Evolutionary conservation across 1,140 invertebrate genomes (phyloP).

Genomic region (Patella vulgata): DNA sequence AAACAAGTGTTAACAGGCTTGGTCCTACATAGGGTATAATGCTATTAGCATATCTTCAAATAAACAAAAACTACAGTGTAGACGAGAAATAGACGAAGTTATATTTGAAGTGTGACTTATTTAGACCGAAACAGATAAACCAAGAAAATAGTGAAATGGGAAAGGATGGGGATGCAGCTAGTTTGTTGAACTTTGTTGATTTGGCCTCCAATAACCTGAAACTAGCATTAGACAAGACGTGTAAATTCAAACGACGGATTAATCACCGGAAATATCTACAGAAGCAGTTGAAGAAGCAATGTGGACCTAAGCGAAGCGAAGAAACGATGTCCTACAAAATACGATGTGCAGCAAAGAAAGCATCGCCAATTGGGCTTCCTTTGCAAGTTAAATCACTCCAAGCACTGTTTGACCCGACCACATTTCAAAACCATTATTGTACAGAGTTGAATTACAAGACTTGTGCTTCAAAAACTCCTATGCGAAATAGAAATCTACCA

Average conservation of each 20-base stretch:
- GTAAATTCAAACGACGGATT: slow-evolving; percentile 56
- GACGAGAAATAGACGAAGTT: too few relatives aligned
- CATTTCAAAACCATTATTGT: slow-evolving; percentile 53
- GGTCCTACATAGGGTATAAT: too few relatives aligned
- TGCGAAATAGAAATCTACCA: slow-evolving; percentile 53
- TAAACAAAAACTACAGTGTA: too few relatives aligned
- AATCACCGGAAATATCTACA: slow-evolving; percentile 63
- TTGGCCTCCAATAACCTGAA: slow-evolving; percentile 58
- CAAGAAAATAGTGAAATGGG: too few relatives aligned
- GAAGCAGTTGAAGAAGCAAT: slow-evolving; percentile 61
- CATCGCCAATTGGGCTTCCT: slow-evolving; percentile 51
- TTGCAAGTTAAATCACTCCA: slow-evolving; percentile 58
- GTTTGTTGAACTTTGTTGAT: slow-evolving; percentile 54
- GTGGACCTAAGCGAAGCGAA: slow-evolving; percentile 19
- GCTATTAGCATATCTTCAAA: too few relatives aligned
- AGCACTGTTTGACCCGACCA: slow-evolving; percentile 58
- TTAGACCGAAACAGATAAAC: neutral
- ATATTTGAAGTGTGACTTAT: too few relatives aligned
- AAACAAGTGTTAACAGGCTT: too few relatives aligned
- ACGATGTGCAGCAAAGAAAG: slow-evolving; percentile 28
- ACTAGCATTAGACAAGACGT: slow-evolving; percentile 51
- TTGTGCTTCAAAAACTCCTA: slow-evolving; percentile 36
- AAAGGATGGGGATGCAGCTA: slow-evolving; percentile 37
- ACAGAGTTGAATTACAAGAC: slow-evolving; percentile 7
- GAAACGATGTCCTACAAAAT: slow-evolving; percentile 3